These are phyloP conservation scores for Bos javanicus DNA, from an alignment of 2,113 vertebrate genomes.

Conservation along the genomic window DNA sequence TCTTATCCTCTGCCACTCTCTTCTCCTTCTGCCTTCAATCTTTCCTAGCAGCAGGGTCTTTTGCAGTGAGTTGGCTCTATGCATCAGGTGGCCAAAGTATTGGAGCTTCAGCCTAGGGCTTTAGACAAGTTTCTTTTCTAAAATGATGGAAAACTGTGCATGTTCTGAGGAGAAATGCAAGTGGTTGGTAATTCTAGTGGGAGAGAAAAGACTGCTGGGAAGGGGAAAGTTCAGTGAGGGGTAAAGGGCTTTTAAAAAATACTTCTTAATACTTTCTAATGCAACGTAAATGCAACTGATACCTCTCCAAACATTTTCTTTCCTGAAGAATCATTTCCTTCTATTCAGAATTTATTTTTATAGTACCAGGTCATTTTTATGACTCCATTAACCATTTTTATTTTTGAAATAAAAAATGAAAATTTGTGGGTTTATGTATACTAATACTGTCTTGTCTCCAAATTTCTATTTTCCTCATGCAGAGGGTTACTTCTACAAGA, in stretches of 20 bases:
- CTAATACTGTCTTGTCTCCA: not conserved
- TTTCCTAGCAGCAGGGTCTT: not conserved
- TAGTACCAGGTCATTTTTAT: constrained; percentile 45
- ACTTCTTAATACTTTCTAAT: constrained; percentile 28
- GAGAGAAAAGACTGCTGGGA: not conserved
- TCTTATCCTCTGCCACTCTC: not conserved
- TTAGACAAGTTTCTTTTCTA: not conserved
- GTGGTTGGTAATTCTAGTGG: constrained; percentile 20
- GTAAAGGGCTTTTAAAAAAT: not conserved
- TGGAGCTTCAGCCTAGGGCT: not conserved
- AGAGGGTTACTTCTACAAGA: constrained; percentile 98
- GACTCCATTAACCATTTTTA: constrained; percentile 21
- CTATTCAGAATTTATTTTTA: constrained; percentile 53
- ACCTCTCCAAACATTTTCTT: not conserved
- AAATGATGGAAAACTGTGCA: not conserved
- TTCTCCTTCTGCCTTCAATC: not conserved
- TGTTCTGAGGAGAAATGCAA: not conserved
- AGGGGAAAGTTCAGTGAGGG: not conserved
- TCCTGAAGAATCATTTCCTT: constrained; percentile 54
- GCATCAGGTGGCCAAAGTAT: not conserved
- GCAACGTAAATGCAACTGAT: not conserved
- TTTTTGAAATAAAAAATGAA: constrained; percentile 41
- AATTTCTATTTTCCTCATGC: constrained; percentile 40
- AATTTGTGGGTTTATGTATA: constrained; percentile 20
- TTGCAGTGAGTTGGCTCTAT: not conserved